These are phyloP conservation scores for Ceratosolen solmsi DNA, from an alignment of 1,140 invertebrate genomes.

Conservation along the genomic window DNA sequence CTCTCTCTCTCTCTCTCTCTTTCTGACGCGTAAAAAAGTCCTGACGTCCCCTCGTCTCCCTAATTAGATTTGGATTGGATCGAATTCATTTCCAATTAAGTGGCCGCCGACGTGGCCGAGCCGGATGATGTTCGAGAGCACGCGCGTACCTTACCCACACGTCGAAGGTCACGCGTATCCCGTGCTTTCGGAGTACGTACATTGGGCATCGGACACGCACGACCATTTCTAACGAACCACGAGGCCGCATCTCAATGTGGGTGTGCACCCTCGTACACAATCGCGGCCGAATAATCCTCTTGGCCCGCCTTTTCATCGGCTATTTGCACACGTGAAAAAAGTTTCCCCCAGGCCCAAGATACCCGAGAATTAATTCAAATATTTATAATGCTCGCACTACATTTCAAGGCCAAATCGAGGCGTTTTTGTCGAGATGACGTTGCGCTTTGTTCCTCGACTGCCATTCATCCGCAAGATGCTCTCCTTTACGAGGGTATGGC, in stretches of 20 bases:
- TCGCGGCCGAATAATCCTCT: slow-evolving; percentile 29
- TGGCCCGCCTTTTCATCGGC: slow-evolving; percentile 10
- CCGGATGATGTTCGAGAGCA: neutral
- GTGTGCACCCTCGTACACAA: too few relatives aligned
- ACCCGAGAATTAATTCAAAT: slow-evolving; percentile 6
- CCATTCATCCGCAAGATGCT: too few relatives aligned
- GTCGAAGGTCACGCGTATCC: slow-evolving; percentile 16
- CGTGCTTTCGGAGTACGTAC: neutral
- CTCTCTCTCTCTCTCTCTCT: slow-evolving; percentile 24
- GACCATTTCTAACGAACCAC: slow-evolving; percentile 18
- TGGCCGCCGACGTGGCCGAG: slow-evolving; percentile 11
- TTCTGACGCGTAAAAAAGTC: slow-evolving; percentile 18
- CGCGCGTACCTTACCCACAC: neutral
- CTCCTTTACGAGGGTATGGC: too few relatives aligned
- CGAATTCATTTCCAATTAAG: slow-evolving; percentile 65
- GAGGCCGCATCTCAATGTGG: neutral
- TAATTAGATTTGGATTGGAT: slow-evolving; percentile 65
- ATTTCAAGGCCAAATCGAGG: slow-evolving; percentile 2
- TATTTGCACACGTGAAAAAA: slow-evolving; percentile 9
- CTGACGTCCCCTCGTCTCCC: slow-evolving; percentile 41
- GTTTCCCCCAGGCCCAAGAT: neutral
- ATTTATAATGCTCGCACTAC: slow-evolving; percentile 7
- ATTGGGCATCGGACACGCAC: neutral
- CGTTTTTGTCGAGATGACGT: neutral
- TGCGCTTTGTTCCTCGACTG: neutral